Evolutionary conservation across 1,140 invertebrate genomes (phyloP), one percentile per base, ranked within the genome.

Genomic region (Lepidotrigona ventralis): DNA sequence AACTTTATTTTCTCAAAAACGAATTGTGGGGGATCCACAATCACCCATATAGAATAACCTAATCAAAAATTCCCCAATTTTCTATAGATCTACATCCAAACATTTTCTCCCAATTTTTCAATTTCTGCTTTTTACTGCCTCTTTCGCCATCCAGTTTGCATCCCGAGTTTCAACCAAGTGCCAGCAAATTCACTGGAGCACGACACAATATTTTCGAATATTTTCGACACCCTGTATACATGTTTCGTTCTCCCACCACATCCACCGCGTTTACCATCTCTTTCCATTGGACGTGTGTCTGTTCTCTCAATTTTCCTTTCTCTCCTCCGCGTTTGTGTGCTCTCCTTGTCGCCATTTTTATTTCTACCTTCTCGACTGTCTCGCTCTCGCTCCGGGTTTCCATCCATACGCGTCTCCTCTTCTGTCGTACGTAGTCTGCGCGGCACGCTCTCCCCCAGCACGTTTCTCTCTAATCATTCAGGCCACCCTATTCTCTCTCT

Each of bases 271-370:
- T 8, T 14, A 26, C n/a, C 56, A 33, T n/a, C 77, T 60, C 29
- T 23, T 8, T 63, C 39, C 17, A 23, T 8, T 19, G 21, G 12
- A 46, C 58, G 2, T 23, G n/a, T n/a, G 26, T 69, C n/a, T 51
- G 21, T 63, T 26, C 66, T 29, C 84, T 76, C 74, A n/a, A 33
- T 15, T 77, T 33, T 53, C 60, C 64, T 77, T 60, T 74, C 72
- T 63, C 71, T 75, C 60, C 64, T 64, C 26, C 54, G 12, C 76
- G 63, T 29, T 33, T 60, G 33, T 58, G 33, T 46, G 39, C 58
- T 19, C 54, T 83, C 76, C 46, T 83, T 74, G 71, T 79, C 75
- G 26, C 64, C 63, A 17, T 83, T 79, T 82, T 82, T 77, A 82
- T 77, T 82, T 58, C 64, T 46, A 26, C 54, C 29, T 58, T 14